Base-by-base conservation (phyloP, 2,888 invertebrate species). In the Limulus polyphemus region DNA sequence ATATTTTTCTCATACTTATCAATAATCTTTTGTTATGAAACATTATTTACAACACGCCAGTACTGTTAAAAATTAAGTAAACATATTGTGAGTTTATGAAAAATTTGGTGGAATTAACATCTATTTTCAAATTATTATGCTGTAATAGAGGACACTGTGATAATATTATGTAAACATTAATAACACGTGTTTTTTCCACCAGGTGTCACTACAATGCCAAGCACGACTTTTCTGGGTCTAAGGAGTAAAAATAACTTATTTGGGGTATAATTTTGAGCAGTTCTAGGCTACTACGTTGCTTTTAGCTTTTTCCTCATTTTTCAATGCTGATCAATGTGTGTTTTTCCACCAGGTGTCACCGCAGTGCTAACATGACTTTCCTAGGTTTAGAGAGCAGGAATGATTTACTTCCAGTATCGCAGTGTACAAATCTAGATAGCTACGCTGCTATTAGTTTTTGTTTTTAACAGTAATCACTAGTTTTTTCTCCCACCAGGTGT, bases 341-440 rank as follows among this genome's bases (percentile, higher is more conserved):
- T n/a, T n/a, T n/a, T n/a, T n/a, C n/a, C n/a, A 49, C n/a, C 52
- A 83, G 84, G 94, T 49, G 92, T 95, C 61, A 94, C 93, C 0
- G 91, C 94, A 0, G 93, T 95, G 48, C 79, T 95, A 62, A 95
- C 95, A 79, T 95, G 10, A 92, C 93, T 0, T 94, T 94, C 1
- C 91, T 92, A 65, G 81, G 90, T 71, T 77, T 93, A 70, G 94
- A 94, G 76, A 90, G 90, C 0, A 82, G 92, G 63, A 91, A 87
- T 0, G 93, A 93, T 77, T 78, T 94, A 65, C 90, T 93, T 0
- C 91, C 92, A 81, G 90, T 91, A 46, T 84, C 88, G 69, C 91
- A 93, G 75, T 91, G 93, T n/a, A 94, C 93, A 0, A 93, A 93
- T 1, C 78, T 94, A 54, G 93, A 94, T 75, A 92, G 92, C 88